Evolutionary conservation across 2,888 invertebrate genomes (phyloP), one percentile per base, ranked within the genome.

Genomic region (Andrena hattorfiana): DNA sequence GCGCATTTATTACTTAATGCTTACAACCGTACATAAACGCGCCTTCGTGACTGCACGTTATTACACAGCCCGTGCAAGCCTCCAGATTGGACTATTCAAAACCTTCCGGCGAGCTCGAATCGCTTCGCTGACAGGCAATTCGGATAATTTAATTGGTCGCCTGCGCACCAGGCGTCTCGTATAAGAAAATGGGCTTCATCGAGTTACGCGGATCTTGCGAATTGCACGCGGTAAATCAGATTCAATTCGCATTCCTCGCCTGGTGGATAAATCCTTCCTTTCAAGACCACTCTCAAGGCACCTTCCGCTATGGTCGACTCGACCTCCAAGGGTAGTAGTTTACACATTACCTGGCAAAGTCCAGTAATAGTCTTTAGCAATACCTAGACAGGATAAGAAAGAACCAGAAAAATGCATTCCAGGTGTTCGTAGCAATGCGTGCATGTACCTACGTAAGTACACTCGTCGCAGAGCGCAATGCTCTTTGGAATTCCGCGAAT

Each of bases 1-100:
- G 72, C 62, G 67, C 81, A 87, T 88, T 88, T 85, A 83, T 89
- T 83, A 82, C 80, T 83, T 82, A 85, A 86, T 62, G 77, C 72
- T 74, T 63, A 66, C 48, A 66, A 49, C 68, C 59, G 63, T 73
- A 69, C 77, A 73, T 72, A 75, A 76, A 78, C 73, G 67, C 56
- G 68, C 67, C 63, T 78, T 75, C 83, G 83, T 82, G 77, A 77
- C 68, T 83, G 49, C 83, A 26, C 30, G 77, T 74, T 70, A 69
- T 73, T 78, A 73, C 83, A 73, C 72, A 56, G 83, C 10, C 67
- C 60, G 80, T 59, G 63, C 81, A 73, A 54, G 73, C 73, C 54
- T 30, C 54, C 54, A 16, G 73, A 73, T 81, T 73, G 48, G 63
- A 79, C 80, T 81, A 81, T 81, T 81, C 73, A 79, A 48, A 63